These are phyloP conservation scores for Drosophila pseudotalamancana DNA, from an alignment of 2,888 invertebrate species.

Conservation along the genomic window DNA sequence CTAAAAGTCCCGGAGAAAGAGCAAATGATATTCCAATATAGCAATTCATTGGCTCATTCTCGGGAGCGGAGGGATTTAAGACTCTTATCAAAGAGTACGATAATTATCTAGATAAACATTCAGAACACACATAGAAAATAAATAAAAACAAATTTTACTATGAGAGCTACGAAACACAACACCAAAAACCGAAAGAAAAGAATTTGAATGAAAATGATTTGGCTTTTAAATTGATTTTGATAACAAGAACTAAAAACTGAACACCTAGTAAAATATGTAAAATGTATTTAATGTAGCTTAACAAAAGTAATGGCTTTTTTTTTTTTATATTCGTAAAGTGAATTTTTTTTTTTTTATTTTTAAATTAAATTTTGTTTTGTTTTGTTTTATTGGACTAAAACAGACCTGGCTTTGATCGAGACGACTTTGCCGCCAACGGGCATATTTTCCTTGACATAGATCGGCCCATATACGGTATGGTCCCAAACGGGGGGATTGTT, in stretches of 20 bases:
- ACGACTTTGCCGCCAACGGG: constrained; percentile 99
- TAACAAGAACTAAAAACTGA: constrained; percentile 22
- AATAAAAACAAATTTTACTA: too few relatives aligned
- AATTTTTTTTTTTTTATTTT: constrained; percentile 30
- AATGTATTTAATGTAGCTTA: constrained; percentile 52
- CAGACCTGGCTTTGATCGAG: constrained; percentile 99
- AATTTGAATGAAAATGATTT: constrained; percentile 12
- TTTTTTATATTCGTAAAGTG: constrained; percentile 1
- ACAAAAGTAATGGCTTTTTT: not conserved
- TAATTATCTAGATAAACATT: constrained; percentile 42
- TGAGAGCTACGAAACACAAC: constrained; percentile 40
- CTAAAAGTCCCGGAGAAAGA: constrained; percentile 8
- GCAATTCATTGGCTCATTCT: constrained; percentile 4
- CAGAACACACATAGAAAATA: constrained; percentile 37
- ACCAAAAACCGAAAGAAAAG: constrained; percentile 45
- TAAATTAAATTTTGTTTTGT: constrained; percentile 16
- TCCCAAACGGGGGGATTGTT: constrained; percentile 99
- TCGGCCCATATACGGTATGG: constrained; percentile 97
- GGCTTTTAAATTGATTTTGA: not conserved
- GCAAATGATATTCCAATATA: not conserved
- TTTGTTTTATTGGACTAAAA: constrained; percentile 80
- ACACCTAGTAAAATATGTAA: constrained; percentile 50
- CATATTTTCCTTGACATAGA: constrained; percentile 98
- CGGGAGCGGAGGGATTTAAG: too few relatives aligned
- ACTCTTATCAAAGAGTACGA: constrained; percentile 9